Conservation (phyloP, 2,888 invertebrate genomes). For the Alloplasta piceator region DNA sequence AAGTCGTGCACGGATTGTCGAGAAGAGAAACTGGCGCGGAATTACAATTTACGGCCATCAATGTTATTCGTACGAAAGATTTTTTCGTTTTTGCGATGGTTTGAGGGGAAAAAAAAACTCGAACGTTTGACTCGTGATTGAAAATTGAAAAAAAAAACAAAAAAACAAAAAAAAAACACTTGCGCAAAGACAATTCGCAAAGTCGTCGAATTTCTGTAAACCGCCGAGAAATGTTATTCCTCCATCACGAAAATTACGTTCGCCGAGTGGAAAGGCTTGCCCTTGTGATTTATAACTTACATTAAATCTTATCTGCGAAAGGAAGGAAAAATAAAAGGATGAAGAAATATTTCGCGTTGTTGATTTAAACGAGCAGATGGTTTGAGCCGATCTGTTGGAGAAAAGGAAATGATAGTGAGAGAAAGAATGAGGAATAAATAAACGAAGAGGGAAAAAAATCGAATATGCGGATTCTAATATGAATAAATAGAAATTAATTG, state of each 20-base stretch:
- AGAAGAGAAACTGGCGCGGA: slow-evolving; percentile 51
- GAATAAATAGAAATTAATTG: slow-evolving; percentile 69
- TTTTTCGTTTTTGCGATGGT: slow-evolving; percentile 40
- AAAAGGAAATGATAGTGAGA: not conserved
- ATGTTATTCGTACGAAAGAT: slow-evolving; percentile 44
- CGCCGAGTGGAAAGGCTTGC: slow-evolving; percentile 43
- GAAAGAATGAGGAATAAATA: slow-evolving; percentile 1
- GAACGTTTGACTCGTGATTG: not conserved
- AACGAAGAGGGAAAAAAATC: slow-evolving; percentile 18
- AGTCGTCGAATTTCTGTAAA: not conserved
- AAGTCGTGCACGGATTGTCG: slow-evolving; percentile 54
- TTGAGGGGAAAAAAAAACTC: not conserved
- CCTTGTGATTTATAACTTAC: slow-evolving; percentile 49
- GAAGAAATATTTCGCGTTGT: not conserved
- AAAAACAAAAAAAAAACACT: too few species aligned
- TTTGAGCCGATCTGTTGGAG: slow-evolving; percentile 61
- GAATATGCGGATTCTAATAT: slow-evolving; percentile 47
- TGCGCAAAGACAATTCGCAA: too few species aligned
- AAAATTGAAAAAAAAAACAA: not conserved
- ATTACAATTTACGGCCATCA: slow-evolving; percentile 32
- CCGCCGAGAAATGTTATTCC: slow-evolving; percentile 11
- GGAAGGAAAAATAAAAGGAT: not conserved
- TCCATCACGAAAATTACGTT: slow-evolving; percentile 12
- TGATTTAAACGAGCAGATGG: slow-evolving; percentile 16
- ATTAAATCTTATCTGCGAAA: too few species aligned